Percentiles rank a stretch among this genome's conserved stretches.
phyloP scores from a whole-genome alignment of 2,113 vertebrate species.

The Phylloscopus whistleri region DNA sequence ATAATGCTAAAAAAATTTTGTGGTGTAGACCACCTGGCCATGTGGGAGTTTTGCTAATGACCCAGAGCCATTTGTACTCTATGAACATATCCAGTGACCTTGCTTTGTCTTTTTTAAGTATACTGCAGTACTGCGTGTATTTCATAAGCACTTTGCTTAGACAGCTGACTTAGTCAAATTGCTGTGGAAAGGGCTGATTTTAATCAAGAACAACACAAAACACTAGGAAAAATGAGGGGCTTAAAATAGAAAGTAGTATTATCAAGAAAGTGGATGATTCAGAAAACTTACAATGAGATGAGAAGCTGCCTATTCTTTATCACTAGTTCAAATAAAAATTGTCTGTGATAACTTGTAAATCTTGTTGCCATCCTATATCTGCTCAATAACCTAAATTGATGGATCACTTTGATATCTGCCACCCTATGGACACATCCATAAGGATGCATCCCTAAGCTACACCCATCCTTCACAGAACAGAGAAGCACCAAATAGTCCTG shows the following conservation, averaged over 20 bases:
- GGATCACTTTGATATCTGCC: neutral
- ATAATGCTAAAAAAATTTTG: neutral
- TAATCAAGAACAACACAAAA: slow-evolving; percentile 48
- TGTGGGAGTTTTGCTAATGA: neutral
- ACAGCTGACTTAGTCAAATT: slow-evolving; percentile 27
- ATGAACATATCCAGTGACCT: neutral
- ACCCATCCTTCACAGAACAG: neutral
- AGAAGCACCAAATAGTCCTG: neutral
- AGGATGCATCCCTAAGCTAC: neutral
- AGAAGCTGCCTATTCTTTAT: neutral
- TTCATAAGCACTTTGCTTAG: neutral
- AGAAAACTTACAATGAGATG: slow-evolving; percentile 8
- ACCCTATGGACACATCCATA: neutral
- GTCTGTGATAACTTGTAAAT: neutral
- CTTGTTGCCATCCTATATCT: neutral
- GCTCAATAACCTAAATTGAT: neutral
- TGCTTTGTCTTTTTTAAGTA: slow-evolving; percentile 27
- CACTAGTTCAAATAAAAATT: neutral
- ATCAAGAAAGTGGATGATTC: slow-evolving; percentile 36
- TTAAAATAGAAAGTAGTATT: slow-evolving; percentile 52
- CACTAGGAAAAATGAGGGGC: neutral
- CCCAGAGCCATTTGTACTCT: neutral
- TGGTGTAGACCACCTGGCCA: neutral
- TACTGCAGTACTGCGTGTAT: slow-evolving; percentile 12
- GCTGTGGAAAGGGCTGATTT: slow-evolving; percentile 36